Conservation (phyloP, 2,797 vertebrate genomes). For the Cichlasoma orientale region DNA sequence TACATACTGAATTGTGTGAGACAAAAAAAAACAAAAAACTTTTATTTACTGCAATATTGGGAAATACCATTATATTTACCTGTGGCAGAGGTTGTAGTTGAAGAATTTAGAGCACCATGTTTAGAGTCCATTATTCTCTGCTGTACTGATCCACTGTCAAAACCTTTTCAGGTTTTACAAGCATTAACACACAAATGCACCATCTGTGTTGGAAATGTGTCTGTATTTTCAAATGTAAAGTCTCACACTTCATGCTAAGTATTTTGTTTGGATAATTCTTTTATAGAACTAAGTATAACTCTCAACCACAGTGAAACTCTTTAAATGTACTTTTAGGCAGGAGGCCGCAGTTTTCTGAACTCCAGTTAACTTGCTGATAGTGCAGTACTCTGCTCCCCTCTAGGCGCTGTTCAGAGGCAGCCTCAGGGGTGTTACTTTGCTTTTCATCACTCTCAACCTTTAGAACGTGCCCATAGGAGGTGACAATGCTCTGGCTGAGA, state of each 20-base stretch:
- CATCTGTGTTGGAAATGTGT: not conserved
- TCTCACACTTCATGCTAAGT: not conserved
- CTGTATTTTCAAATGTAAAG: not conserved
- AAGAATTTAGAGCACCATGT: not conserved
- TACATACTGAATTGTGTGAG: not conserved
- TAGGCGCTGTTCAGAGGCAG: conserved; percentile 69
- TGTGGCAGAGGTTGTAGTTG: too few species aligned
- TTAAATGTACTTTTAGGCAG: conserved; percentile 18
- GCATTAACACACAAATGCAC: not conserved
- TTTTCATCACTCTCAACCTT: conserved; percentile 77
- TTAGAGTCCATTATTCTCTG: not conserved
- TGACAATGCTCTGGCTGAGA: conserved; percentile 48
- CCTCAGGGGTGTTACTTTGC: conserved; percentile 70
- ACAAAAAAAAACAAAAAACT: not conserved
- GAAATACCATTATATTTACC: too few species aligned
- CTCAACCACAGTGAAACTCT: conserved; percentile 25
- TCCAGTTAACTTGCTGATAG: conserved; percentile 69
- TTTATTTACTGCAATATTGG: too few species aligned
- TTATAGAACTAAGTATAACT: not conserved
- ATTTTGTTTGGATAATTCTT: not conserved
- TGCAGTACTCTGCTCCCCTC: conserved; percentile 63
- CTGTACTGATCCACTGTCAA: not conserved
- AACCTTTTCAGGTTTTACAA: not conserved
- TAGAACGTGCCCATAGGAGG: conserved; percentile 68
- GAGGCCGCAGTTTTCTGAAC: conserved; percentile 44